Conservation (phyloP, 2,113 vertebrate species). For the Catharus fuscescens region DNA sequence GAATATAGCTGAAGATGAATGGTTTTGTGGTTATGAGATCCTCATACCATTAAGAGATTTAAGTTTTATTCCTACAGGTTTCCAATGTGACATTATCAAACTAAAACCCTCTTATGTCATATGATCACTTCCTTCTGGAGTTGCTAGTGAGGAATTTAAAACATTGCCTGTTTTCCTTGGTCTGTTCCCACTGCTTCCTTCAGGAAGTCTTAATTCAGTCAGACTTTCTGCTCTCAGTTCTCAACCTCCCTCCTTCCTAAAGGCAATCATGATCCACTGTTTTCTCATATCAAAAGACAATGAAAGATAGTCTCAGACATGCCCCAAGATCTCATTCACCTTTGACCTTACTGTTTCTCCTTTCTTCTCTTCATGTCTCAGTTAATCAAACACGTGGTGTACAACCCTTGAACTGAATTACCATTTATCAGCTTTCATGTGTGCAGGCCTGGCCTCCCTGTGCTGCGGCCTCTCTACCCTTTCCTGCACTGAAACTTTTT, state of each 20-base stretch:
- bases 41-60: not conserved
- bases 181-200: not conserved
- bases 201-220: not conserved
- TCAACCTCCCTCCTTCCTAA: not conserved
- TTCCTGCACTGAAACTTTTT: not conserved
- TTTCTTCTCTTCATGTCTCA: not conserved
- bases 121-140: not conserved
- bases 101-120: not conserved
- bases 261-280: not conserved
- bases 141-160: not conserved
- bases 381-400: not conserved
- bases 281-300: not conserved
- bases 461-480: not conserved
- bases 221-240: not conserved
- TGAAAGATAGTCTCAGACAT: not conserved
- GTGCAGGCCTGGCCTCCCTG: not conserved
- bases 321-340: not conserved
- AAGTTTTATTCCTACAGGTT: not conserved
- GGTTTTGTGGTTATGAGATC: not conserved
- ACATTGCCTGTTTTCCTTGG: not conserved
- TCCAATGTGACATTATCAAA: not conserved
- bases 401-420: not conserved
- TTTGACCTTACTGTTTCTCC: not conserved
- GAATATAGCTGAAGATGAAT: conserved; percentile 22
- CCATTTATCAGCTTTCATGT: not conserved